These are phyloP conservation scores for Cryptophagus acutangulus DNA, from an alignment of 2,888 invertebrate genomes.

Conservation along the genomic window DNA sequence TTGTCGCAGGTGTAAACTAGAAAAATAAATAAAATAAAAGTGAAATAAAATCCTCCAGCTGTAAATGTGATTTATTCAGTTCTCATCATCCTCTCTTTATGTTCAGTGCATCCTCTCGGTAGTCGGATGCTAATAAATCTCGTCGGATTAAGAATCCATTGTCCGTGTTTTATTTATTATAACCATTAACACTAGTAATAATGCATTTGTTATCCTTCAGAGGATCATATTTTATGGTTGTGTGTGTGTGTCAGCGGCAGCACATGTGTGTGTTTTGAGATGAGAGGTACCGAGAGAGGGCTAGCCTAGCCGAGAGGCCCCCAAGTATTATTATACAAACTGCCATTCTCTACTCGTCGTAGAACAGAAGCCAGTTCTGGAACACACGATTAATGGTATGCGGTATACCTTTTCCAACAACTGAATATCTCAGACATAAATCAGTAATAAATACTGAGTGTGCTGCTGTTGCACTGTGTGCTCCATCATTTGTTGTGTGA, in stretches of 20 bases:
- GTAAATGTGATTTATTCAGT: constrained; percentile 40
- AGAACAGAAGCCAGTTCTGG: constrained; percentile 41
- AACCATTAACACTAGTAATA: constrained; percentile 51
- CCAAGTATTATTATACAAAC: too few species aligned
- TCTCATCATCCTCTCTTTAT: constrained; percentile 43
- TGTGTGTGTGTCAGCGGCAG: constrained; percentile 45
- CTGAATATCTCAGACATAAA: constrained; percentile 46
- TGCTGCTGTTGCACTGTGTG: constrained; percentile 18
- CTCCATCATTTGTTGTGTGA: constrained; percentile 44
- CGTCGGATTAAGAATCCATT: constrained; percentile 48
- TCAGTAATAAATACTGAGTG: constrained; percentile 42
- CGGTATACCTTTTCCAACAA: constrained; percentile 45
- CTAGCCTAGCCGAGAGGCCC: too few species aligned
- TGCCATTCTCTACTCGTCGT: too few species aligned
- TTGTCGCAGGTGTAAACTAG: constrained; percentile 35
- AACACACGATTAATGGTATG: constrained; percentile 45
- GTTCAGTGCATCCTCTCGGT: constrained; percentile 35
- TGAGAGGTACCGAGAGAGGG: too few species aligned
- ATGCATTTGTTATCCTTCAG: constrained; percentile 50
- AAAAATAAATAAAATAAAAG: constrained; percentile 27
- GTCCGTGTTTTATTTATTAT: constrained; percentile 49
- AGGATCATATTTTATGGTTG: constrained; percentile 46
- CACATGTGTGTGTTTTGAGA: constrained; percentile 40
- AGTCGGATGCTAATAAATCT: constrained; percentile 45
- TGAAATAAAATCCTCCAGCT: constrained; percentile 28